Percentiles rank a stretch among this genome's conserved stretches.
These are phyloP conservation scores for Paracyclopina nana DNA, from an alignment of 1,140 invertebrate species.

Conservation along the genomic window DNA sequence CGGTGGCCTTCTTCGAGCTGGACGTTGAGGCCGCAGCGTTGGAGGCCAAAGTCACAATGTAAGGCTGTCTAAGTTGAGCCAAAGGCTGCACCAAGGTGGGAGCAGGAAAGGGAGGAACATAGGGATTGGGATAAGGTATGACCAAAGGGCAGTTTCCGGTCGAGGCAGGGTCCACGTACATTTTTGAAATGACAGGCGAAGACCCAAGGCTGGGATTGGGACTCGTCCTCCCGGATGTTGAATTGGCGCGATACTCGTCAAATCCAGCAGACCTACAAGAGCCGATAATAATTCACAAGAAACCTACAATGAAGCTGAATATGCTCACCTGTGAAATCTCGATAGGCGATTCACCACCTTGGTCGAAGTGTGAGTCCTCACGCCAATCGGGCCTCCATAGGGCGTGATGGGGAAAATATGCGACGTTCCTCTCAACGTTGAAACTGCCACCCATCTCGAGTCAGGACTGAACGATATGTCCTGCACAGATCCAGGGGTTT, in stretches of 20 bases:
- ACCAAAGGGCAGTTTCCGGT: conserved; percentile 24
- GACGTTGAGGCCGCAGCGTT: conserved; percentile 2
- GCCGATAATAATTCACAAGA: background rate
- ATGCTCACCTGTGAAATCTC: conserved; percentile 77
- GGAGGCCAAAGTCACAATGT: conserved; percentile 18
- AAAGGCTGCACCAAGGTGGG: conserved; percentile 54
- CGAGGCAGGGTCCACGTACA: background rate
- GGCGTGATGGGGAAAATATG: conserved; percentile 92
- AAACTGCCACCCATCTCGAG: conserved; percentile 69
- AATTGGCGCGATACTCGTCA: conserved; percentile 20
- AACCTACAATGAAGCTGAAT: conserved; percentile 33
- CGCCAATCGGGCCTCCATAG: conserved; percentile 76
- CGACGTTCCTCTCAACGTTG: conserved; percentile 82
- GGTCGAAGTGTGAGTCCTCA: conserved; percentile 73
- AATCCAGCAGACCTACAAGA: background rate
- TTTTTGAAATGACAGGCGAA: conserved; percentile 7
- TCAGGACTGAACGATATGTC: conserved; percentile 46
- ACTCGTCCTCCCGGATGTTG: conserved; percentile 24
- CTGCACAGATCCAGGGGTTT: conserved; percentile 37
- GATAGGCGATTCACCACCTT: conserved; percentile 83
- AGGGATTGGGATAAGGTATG: conserved; percentile 62
- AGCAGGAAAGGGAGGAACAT: conserved; percentile 67
- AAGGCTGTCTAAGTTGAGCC: conserved; percentile 60
- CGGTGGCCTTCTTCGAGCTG: conserved; percentile 17
- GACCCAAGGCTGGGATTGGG: conserved; percentile 13